Evolutionary conservation across 2,797 vertebrate genomes (phyloP).

Genomic region (Hylomyscus alleni): DNA sequence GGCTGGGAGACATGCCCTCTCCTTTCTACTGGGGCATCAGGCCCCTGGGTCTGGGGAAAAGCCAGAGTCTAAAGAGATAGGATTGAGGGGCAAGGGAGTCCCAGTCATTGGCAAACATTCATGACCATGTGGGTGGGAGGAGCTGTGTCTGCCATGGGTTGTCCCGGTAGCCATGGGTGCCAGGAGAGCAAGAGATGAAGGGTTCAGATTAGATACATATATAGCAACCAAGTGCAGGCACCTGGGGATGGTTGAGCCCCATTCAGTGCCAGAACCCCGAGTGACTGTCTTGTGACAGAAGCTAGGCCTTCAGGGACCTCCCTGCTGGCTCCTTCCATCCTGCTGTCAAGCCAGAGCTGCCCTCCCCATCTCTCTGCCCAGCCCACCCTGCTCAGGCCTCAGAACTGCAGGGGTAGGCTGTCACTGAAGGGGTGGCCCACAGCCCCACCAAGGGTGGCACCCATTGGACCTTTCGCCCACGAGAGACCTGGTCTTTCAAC

Average conservation of each 20-base stretch:
- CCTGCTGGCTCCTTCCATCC: neutral
- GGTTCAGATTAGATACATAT: rapidly evolving
- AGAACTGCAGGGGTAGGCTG: neutral
- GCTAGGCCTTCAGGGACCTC: neutral
- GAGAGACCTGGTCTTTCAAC: neutral
- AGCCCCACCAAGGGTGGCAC: rapidly evolving
- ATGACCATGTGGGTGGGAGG: neutral
- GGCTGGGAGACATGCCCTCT: no score
- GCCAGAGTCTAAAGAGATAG: neutral
- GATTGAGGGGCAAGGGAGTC: neutral
- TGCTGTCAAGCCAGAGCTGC: rapidly evolving
- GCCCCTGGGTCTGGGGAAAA: neutral
- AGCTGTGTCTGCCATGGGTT: rapidly evolving
- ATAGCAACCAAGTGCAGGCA: neutral
- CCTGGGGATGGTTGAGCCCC: neutral
- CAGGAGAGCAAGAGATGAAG: no score
- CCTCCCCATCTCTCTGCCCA: neutral
- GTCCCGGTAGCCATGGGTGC: no score
- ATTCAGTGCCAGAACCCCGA: rapidly evolving
- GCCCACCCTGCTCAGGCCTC: rapidly evolving
- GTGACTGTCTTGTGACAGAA: neutral
- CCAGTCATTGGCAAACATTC: neutral
- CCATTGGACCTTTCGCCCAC: neutral
- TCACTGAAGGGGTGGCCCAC: neutral
- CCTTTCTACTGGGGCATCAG: neutral